Evolutionary conservation across 2,113 vertebrate species (phyloP).

Genomic region (Albula goreensis): DNA sequence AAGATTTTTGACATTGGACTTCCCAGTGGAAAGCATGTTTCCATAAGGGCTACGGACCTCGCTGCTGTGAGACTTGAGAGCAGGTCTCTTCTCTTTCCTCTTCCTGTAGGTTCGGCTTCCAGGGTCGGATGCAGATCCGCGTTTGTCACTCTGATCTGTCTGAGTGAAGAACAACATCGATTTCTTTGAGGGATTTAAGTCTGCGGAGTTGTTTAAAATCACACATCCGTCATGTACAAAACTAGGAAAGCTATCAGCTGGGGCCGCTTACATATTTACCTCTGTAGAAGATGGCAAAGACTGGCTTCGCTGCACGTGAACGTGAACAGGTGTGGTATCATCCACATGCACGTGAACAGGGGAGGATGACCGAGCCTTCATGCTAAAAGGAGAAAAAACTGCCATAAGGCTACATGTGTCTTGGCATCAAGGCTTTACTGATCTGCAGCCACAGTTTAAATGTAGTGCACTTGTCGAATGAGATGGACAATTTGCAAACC

Average conservation of each 20-base stretch:
- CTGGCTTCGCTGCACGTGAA: conserved; percentile 30
- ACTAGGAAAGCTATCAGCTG: no score
- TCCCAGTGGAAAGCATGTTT: no score
- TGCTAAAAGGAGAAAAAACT: not conserved
- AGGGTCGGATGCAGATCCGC: not conserved
- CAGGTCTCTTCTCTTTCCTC: not conserved
- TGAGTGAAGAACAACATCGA: not conserved
- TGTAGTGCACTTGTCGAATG: no score
- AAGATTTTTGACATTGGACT: no score
- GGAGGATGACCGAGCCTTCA: conserved; percentile 30
- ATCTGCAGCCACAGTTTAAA: no score
- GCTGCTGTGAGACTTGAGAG: not conserved
- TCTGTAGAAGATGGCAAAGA: conserved; percentile 24
- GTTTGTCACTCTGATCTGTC: not conserved
- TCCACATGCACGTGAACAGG: conserved; percentile 20
- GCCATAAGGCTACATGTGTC: not conserved
- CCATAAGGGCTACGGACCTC: not conserved
- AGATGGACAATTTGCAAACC: no score
- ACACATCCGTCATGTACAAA: not conserved
- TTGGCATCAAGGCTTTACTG: no score
- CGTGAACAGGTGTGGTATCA: conserved; percentile 19
- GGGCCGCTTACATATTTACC: not conserved
- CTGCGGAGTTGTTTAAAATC: not conserved
- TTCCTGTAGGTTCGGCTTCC: not conserved
- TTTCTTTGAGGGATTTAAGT: no score